Percentiles rank a stretch among this genome's conserved stretches.
These are phyloP conservation scores for Liolophura sinensis DNA, from an alignment of 1,140 invertebrate species.

Conservation along the genomic window DNA sequence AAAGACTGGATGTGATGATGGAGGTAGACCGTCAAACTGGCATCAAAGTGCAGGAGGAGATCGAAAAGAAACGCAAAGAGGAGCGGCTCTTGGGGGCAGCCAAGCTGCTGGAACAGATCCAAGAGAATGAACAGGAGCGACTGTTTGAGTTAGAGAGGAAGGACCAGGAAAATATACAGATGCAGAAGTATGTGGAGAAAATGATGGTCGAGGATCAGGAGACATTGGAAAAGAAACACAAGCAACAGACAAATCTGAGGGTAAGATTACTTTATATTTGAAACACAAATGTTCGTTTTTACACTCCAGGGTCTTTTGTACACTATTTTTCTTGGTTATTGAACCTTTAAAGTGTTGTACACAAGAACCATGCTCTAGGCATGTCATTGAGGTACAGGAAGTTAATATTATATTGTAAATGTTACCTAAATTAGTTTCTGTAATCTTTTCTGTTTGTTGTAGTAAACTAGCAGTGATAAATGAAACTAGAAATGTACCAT, in stretches of 20 bases:
- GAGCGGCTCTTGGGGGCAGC: constrained; percentile 53
- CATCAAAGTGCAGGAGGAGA: constrained; percentile 57
- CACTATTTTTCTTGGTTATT: background rate
- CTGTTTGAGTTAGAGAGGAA: constrained; percentile 56
- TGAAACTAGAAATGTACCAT: too few relatives aligned
- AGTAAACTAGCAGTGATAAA: too few relatives aligned
- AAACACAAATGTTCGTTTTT: too few relatives aligned
- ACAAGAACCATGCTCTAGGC: too few relatives aligned
- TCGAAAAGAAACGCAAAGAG: constrained; percentile 52
- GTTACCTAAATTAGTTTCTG: too few relatives aligned
- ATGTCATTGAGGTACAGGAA: too few relatives aligned
- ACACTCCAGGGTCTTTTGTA: background rate
- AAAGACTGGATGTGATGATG: constrained; percentile 59
- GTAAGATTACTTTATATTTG: constrained; percentile 24
- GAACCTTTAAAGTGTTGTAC: too few relatives aligned
- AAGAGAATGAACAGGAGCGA: constrained; percentile 55
- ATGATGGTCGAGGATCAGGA: constrained; percentile 55
- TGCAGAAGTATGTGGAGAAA: constrained; percentile 56
- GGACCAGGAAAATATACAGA: constrained; percentile 57
- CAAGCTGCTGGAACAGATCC: constrained; percentile 57
- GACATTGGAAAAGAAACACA: constrained; percentile 45
- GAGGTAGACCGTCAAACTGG: constrained; percentile 57
- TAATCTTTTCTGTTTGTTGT: too few relatives aligned
- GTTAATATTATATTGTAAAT: too few relatives aligned
- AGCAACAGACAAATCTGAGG: constrained; percentile 44